phyloP scores from a whole-genome alignment of 2,888 invertebrate genomes.

The Thelaira solivaga region DNA sequence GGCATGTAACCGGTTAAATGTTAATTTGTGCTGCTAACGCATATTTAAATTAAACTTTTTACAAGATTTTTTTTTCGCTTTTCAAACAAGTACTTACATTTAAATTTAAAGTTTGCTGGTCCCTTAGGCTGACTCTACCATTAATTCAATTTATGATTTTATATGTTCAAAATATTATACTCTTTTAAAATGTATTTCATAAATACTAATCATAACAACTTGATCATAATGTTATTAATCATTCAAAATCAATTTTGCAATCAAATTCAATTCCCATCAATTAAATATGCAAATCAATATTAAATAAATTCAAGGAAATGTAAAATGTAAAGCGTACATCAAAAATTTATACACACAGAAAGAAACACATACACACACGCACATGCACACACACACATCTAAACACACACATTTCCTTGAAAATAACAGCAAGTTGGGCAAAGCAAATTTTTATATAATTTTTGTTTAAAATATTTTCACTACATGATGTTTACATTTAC shows the following conservation, averaged over 20 bases:
- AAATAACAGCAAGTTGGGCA: too few species aligned
- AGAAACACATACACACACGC: background rate
- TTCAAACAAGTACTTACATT: too few species aligned
- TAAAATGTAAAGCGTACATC: background rate
- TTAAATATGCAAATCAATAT: slow-evolving; percentile 60
- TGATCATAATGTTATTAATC: slow-evolving; percentile 37
- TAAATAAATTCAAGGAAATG: slow-evolving; percentile 52
- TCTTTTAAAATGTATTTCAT: background rate
- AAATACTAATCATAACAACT: slow-evolving; percentile 6
- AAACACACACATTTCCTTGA: background rate
- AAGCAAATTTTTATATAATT: background rate
- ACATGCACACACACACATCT: background rate
- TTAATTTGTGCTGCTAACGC: too few species aligned
- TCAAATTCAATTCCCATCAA: slow-evolving; percentile 58
- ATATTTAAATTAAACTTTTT: too few species aligned
- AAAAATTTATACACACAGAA: background rate
- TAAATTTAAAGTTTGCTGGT: too few species aligned
- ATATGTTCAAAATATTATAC: too few species aligned
- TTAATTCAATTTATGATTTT: too few species aligned
- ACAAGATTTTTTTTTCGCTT: too few species aligned
- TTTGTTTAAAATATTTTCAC: background rate
- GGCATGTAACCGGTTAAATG: too few species aligned
- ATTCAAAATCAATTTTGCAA: slow-evolving; percentile 54
- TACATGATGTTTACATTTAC: slow-evolving; percentile 2
- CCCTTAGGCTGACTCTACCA: too few species aligned